Evolutionary conservation across 1,140 invertebrate genomes (phyloP), one percentile per base, ranked within the genome.

Genomic region (Papilio xuthus): DNA sequence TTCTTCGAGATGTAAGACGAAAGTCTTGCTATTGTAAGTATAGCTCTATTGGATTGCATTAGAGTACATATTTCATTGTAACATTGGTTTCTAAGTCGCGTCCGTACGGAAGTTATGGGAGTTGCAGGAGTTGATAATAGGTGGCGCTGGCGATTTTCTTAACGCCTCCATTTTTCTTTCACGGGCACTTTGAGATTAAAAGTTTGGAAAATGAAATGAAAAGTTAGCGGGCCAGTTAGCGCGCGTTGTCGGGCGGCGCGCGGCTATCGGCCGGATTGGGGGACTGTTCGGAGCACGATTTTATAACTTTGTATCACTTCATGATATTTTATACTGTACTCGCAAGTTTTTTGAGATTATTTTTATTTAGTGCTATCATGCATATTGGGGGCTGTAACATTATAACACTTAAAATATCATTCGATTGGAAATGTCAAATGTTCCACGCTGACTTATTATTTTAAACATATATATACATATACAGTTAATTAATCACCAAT

Each of bases 151-250:
- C 88, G 92, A 94, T 94, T 94, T 92, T 86, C 91, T 90, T 92
- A 93, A 92, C 89, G 91, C 91, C 82, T 87, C 87, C 90, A 92
- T 94, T 94, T 92, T 94, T 94, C 92, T 93, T 94, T 92, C 91
- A 94, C 92, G 92, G 91, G 89, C 91, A 94, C 91, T 94, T 94
- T 93, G 92, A 94, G 91, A 94, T 94, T 93, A 94, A 94, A 94
- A 94, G 91, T 94, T 93, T 92, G 88, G 88, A 91, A 91, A 92
- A 93, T 92, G 88, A 91, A 94, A 94, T 92, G 92, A 93, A 92
- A 92, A 90, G 90, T 94, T 93, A 80, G 82, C 81, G 82, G 78
- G 81, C 81, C 80, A 82, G 82, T 83, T 84, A 84, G 84, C 80
- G 81, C 81, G 80, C 78, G 60, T 81, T 76, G 83, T 78, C 85